A percentile compares a stretch with the other conserved stretches of the same genome.
These are phyloP conservation scores for Sinocyclocheilus grahami DNA, from an alignment of 2,113 vertebrate species.

Conservation along the genomic window DNA sequence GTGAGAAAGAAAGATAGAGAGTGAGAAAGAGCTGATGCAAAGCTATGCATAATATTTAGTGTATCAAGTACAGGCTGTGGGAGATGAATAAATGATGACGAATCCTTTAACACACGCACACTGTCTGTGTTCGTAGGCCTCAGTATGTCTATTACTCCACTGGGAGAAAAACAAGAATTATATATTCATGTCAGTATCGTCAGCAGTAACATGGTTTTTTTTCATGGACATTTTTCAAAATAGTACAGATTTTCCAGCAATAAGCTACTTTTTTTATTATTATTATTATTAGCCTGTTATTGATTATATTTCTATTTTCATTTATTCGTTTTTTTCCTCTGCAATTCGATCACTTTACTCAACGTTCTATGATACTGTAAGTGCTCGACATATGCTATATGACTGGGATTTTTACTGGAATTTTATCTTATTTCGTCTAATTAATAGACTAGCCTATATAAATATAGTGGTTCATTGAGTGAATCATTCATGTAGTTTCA, in stretches of 20 bases:
- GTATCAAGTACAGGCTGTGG: constrained; percentile 34
- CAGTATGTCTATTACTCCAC: not conserved
- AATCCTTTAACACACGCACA: constrained; percentile 26
- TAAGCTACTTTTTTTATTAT: not conserved
- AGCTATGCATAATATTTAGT: constrained; percentile 13
- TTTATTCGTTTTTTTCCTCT: too few relatives aligned
- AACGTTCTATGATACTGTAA: too few relatives aligned
- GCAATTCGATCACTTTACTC: too few relatives aligned
- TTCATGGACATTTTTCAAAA: not conserved
- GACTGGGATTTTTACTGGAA: too few relatives aligned
- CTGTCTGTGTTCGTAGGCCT: not conserved
- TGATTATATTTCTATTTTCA: too few relatives aligned
- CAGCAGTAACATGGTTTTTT: not conserved
- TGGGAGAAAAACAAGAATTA: not conserved
- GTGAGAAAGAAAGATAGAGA: not conserved
- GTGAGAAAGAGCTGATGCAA: not conserved
- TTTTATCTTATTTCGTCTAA: too few relatives aligned
- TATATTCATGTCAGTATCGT: constrained; percentile 1
- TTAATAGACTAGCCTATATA: too few relatives aligned
- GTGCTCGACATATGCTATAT: too few relatives aligned
- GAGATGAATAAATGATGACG: constrained; percentile 42
- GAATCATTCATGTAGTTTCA: too few relatives aligned
- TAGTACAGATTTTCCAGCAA: not conserved
- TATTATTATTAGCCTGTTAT: too few relatives aligned
- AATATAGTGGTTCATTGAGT: too few relatives aligned